Percentiles rank a stretch among this genome's conserved stretches.
These are phyloP conservation scores for Gortyna flavago DNA, from an alignment of 2,888 invertebrate species.

Conservation along the genomic window DNA sequence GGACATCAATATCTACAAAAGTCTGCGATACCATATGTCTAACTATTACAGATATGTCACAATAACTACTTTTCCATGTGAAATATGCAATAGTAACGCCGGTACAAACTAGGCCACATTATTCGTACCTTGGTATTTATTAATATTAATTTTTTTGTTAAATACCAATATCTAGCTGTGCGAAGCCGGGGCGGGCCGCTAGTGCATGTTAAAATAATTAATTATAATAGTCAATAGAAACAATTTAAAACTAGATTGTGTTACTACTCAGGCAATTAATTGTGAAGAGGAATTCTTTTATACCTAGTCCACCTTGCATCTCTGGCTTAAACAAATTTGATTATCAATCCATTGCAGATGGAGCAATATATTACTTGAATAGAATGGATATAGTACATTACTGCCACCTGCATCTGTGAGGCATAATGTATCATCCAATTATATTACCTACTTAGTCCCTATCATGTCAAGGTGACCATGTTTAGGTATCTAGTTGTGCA, in stretches of 20 bases:
- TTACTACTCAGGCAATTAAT: neutral
- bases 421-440: slow-evolving; percentile 16
- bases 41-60: no score
- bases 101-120: no score
- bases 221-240: neutral
- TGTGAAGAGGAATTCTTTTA: neutral
- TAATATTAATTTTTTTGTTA: no score
- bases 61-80: no score
- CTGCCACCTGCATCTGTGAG: slow-evolving; percentile 25
- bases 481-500: slow-evolving; percentile 55
- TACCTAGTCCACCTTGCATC: neutral
- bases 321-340: neutral
- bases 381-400: neutral
- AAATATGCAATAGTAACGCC: no score
- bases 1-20: no score
- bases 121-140: no score
- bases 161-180: no score
- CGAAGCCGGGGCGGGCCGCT: no score
- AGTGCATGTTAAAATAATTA: neutral
- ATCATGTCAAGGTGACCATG: slow-evolving; percentile 66
- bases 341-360: neutral
- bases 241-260: neutral
- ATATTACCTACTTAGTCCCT: slow-evolving; percentile 11
- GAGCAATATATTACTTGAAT: neutral
- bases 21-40: no score